Base-by-base conservation (phyloP, 2,888 invertebrate species). In the Tetheella fluctuosa region DNA sequence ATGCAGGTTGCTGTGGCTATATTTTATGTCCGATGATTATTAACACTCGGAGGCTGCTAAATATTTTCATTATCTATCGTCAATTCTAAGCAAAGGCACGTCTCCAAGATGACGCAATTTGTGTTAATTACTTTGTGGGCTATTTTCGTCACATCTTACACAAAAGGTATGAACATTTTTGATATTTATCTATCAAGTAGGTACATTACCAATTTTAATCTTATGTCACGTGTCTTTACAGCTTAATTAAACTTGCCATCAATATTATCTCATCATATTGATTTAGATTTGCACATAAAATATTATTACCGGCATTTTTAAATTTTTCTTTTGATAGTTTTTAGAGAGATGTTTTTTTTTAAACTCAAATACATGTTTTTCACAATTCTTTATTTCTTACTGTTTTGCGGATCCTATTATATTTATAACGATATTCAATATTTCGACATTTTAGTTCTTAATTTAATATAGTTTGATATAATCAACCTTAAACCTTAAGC, bases 81-180 rank as follows among this genome's bases (percentile, higher is more conserved):
- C 20, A 48, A 58, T 58, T 63, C 30, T 61, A n/a, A 20, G 5
- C 17, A 52, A 7, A 57, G 59, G 23, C 57, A 57, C 59, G 37
- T 54, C 52, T 12, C 37, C 57, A 39, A 15, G 37, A 64, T 64
- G 63, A 61, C 59, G 61, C 57, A 54, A 57, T 13, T 12, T 8
- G 54, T 59, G 57, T 57, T 57, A 57, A 53, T 61, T 23, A 28
- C 58, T 17, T 54, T 59, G 23, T 57, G 59, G 30, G 59, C 37
- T 37, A 23, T 59, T 48, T 48, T 20, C 20, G 7, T 48, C 48
- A 10, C 20, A 17, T 48, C 48, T 48, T 13, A 34, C 13, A 20
- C 20, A 6, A 20, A 17, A 48, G 48, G 48, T 48, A 48, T 20
- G 48, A 10, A 10, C 34, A 39, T 7, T 39, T n/a, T 20, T 20